Evolutionary conservation across 2,113 vertebrate species (phyloP).

Genomic region (Gallinago paraguaiae): DNA sequence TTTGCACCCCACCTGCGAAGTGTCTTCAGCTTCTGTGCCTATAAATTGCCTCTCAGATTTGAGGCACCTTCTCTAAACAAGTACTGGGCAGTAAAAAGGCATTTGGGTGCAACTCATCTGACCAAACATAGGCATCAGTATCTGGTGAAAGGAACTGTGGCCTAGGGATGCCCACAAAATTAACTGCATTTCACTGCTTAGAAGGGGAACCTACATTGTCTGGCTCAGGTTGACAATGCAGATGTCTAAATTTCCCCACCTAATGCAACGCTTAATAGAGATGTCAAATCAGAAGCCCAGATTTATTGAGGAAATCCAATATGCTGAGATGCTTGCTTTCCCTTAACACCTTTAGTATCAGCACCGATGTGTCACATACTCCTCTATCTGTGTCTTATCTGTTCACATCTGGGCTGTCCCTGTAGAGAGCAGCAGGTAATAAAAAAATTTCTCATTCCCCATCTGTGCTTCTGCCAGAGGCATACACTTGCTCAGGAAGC

Average conservation of each 20-base stretch:
- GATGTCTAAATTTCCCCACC: neutral
- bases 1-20: neutral
- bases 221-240: neutral
- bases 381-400: neutral
- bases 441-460: neutral
- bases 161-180: neutral
- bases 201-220: neutral
- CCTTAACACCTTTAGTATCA: neutral
- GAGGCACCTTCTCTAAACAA: neutral
- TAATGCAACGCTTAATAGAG: neutral
- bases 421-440: neutral
- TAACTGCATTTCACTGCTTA: neutral
- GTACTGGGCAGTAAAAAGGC: neutral
- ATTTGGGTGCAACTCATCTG: neutral
- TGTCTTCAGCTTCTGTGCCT: neutral
- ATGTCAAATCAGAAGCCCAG: neutral
- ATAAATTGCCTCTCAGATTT: neutral
- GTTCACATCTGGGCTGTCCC: neutral
- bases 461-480: neutral
- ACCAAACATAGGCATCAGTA: neutral
- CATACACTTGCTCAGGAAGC: neutral
- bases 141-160: neutral
- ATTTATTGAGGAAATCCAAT: neutral
- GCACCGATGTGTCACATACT: neutral
- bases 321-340: neutral